phyloP scores from a whole-genome alignment of 2,888 invertebrate species.

The Mesorhabditis spiculigera region DNA sequence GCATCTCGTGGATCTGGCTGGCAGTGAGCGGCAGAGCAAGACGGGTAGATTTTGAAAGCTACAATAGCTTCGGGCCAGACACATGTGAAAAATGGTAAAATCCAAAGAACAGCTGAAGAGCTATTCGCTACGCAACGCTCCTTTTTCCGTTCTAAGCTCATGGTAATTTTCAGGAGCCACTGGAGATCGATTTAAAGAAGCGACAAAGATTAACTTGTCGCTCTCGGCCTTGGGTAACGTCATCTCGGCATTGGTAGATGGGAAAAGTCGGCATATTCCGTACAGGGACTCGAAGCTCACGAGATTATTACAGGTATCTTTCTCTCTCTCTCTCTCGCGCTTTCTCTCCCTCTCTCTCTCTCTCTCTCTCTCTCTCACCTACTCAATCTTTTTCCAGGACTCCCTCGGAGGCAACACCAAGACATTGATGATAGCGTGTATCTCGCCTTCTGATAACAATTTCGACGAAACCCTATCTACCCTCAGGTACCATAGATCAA shows the following conservation, averaged over 20 bases:
- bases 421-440: constrained; percentile 98
- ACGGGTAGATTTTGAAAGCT: constrained; percentile 61
- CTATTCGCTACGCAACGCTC: too few relatives aligned
- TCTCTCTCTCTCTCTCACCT: not conserved
- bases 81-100: too few relatives aligned
- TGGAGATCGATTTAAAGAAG: constrained; percentile 71
- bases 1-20: constrained; percentile 83
- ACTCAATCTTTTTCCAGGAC: constrained; percentile 75
- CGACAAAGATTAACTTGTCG: constrained; percentile 94
- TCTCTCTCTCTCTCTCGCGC: not conserved
- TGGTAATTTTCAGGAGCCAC: constrained; percentile 70
- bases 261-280: constrained; percentile 92
- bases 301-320: constrained; percentile 74
- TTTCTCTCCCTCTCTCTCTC: not conserved
- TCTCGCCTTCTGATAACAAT: constrained; percentile 94
- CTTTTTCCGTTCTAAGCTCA: too few relatives aligned
- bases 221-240: constrained; percentile 95
- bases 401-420: constrained; percentile 97
- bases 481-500: constrained; percentile 61
- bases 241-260: constrained; percentile 94
- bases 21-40: constrained; percentile 80
- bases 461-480: constrained; percentile 85
- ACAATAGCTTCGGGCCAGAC: too few relatives aligned
- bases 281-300: constrained; percentile 97
- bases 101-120: too few relatives aligned